These are phyloP conservation scores for Festucalex cinctus DNA, from an alignment of 2,113 vertebrate genomes.

Conservation along the genomic window DNA sequence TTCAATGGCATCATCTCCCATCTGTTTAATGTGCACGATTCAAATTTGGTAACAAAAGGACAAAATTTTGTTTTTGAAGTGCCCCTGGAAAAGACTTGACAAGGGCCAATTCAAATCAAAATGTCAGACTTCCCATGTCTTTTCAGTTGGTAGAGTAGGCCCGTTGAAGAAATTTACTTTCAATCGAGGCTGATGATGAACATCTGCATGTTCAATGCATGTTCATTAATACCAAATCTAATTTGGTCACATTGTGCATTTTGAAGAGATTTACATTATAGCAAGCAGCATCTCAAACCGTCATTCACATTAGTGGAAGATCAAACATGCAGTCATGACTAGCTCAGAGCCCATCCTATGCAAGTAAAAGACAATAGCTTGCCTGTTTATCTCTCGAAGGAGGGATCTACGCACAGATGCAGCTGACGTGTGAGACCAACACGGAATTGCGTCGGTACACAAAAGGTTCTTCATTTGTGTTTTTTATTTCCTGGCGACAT, in stretches of 20 bases:
- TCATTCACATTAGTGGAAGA: neutral
- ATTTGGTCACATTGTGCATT: too few species aligned
- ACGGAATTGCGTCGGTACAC: slow-evolving; percentile 37
- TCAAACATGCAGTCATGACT: slow-evolving; percentile 34
- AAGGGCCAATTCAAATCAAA: too few species aligned
- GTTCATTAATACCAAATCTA: too few species aligned
- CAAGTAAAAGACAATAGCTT: slow-evolving; percentile 54
- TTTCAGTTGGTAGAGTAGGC: too few species aligned
- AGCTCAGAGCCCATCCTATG: slow-evolving; percentile 15
- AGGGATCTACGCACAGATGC: slow-evolving; percentile 36
- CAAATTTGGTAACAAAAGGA: neutral
- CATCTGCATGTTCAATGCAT: too few species aligned
- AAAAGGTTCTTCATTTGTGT: slow-evolving; percentile 50
- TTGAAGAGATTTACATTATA: neutral
- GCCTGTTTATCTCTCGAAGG: slow-evolving; percentile 41
- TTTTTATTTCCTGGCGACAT: slow-evolving; percentile 43
- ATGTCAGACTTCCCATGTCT: too few species aligned
- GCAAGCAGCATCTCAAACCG: neutral
- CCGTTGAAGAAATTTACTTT: too few species aligned
- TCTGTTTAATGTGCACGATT: too few species aligned
- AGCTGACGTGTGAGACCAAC: slow-evolving; percentile 48
- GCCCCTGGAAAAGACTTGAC: neutral
- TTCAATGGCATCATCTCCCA: too few species aligned
- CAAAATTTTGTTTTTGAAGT: neutral
- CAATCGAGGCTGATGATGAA: too few species aligned